Conservation (phyloP, 2,113 vertebrate species). For the Balaenoptera acutorostrata region DNA sequence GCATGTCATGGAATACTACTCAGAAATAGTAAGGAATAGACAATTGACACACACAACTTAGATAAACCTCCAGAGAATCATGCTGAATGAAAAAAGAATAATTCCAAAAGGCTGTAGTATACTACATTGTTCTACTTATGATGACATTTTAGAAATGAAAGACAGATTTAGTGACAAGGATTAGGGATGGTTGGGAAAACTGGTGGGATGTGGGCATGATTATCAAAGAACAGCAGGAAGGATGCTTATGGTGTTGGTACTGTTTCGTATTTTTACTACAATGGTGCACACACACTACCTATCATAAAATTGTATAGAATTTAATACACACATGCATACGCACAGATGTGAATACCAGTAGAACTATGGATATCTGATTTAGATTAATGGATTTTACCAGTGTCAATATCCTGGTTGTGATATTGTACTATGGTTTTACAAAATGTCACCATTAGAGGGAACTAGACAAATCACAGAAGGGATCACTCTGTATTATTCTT, state of each 20-base stretch:
- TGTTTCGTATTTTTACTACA: neutral
- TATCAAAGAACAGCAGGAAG: neutral
- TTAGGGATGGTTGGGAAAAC: neutral
- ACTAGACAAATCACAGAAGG: accelerated
- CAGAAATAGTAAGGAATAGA: neutral
- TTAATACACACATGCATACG: neutral
- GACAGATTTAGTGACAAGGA: neutral
- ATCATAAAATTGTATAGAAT: neutral
- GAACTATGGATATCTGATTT: neutral
- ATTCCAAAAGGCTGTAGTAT: neutral
- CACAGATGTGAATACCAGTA: neutral
- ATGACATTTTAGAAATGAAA: neutral
- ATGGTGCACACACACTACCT: neutral
- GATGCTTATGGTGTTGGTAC: neutral
- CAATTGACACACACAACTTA: neutral
- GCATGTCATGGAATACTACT: neutral
- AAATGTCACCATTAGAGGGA: neutral
- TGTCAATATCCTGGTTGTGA: neutral
- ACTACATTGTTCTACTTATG: neutral
- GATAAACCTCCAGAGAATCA: neutral
- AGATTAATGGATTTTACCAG: neutral
- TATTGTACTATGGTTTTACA: neutral
- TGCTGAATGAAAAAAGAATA: neutral
- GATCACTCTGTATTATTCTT: neutral
- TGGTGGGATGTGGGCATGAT: neutral